Conservation (phyloP, 1,140 invertebrate species). For the Lepidurus couesii region DNA sequence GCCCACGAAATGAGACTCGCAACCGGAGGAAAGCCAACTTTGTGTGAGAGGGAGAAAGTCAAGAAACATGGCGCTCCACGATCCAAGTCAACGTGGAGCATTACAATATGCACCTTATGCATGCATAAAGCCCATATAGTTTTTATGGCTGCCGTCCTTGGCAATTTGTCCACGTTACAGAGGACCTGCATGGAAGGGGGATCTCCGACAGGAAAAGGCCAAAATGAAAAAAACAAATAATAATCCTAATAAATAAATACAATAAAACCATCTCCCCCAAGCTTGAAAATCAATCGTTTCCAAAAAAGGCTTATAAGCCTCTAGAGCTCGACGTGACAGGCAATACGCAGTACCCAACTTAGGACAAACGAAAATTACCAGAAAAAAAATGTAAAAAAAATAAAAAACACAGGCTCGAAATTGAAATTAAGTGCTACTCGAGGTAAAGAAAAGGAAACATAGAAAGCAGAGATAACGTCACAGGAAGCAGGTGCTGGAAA, state of each 20-base stretch:
- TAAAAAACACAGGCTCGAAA: background rate
- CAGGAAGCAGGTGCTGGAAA: conserved; percentile 14
- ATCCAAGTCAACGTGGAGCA: background rate
- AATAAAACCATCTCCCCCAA: too few species aligned
- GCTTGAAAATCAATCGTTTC: too few species aligned
- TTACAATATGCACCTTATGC: background rate
- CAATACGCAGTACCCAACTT: too few species aligned
- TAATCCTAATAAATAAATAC: too few species aligned
- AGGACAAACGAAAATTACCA: too few species aligned
- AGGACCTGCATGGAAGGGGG: background rate
- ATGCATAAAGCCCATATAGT: background rate
- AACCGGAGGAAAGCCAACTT: background rate
- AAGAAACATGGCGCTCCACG: background rate
- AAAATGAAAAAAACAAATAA: too few species aligned
- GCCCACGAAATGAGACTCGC: background rate
- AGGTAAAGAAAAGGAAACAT: background rate
- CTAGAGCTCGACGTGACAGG: too few species aligned
- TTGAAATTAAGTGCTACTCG: background rate
- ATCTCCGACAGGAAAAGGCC: background rate
- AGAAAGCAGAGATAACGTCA: background rate
- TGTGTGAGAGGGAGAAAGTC: background rate
- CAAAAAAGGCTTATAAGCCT: too few species aligned
- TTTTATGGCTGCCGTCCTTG: background rate
- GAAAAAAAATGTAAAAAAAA: too few species aligned
- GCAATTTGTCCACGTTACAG: background rate